A percentile compares a stretch with the other conserved stretches of the same genome.
These are phyloP conservation scores for Epinephelus malabaricus DNA, from an alignment of 2,797 vertebrate genomes.

Conservation along the genomic window DNA sequence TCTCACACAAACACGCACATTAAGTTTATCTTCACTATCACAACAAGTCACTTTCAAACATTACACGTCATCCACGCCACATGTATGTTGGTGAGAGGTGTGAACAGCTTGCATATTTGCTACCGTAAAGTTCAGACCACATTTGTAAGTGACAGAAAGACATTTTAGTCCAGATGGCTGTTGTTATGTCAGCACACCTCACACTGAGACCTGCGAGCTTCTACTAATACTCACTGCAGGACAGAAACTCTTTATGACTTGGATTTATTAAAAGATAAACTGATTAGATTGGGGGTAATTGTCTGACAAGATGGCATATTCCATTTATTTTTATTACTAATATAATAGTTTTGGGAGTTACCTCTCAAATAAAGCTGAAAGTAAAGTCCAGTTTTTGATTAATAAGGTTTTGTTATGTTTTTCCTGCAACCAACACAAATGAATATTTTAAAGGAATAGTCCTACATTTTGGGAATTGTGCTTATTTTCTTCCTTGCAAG, in stretches of 20 bases:
- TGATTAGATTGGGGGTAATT: neutral
- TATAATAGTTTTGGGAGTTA: neutral
- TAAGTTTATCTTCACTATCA: constrained; percentile 43
- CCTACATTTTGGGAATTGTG: neutral
- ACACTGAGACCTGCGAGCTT: constrained; percentile 53
- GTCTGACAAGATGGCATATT: neutral
- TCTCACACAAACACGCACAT: constrained; percentile 40
- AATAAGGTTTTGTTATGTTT: neutral
- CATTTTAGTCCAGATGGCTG: constrained; percentile 74
- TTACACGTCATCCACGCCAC: constrained; percentile 66
- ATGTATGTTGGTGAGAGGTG: constrained; percentile 64
- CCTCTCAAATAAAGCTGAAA: neutral
- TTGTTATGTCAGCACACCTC: constrained; percentile 65
- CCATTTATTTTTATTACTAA: no score
- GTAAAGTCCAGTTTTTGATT: neutral
- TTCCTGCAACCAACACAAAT: neutral
- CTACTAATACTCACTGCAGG: neutral
- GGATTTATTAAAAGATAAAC: constrained; percentile 6
- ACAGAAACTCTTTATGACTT: constrained; percentile 9
- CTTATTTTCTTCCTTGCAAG: neutral
- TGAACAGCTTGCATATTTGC: constrained; percentile 76
- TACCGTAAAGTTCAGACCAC: constrained; percentile 67
- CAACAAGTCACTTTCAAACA: constrained; percentile 51
- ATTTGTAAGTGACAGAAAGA: constrained; percentile 66
- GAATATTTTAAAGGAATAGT: neutral